Conservation (phyloP, 2,797 vertebrate genomes). For the Chelidonichthys spinosus region DNA sequence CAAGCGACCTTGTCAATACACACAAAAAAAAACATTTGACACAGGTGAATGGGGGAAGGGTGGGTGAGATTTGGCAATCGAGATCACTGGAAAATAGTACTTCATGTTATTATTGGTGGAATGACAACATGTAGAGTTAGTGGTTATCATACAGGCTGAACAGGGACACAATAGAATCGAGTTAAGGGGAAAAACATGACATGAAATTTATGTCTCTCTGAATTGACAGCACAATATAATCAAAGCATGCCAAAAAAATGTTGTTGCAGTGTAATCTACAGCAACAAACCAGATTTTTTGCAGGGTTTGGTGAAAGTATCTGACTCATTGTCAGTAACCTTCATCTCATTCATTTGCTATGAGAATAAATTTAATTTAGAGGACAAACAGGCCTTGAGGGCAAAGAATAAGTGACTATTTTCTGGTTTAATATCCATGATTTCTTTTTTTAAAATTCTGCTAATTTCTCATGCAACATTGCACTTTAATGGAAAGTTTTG, state of each 20-base stretch:
- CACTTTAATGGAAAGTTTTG: neutral
- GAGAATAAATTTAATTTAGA: neutral
- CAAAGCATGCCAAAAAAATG: neutral
- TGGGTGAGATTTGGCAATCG: slow-evolving; percentile 76
- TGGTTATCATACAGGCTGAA: slow-evolving; percentile 65
- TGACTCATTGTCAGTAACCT: neutral
- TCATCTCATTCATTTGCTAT: neutral
- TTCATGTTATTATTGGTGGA: slow-evolving; percentile 72
- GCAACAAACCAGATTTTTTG: slow-evolving; percentile 7
- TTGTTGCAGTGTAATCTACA: neutral
- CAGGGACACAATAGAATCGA: slow-evolving; percentile 66
- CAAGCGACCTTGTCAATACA: slow-evolving; percentile 51
- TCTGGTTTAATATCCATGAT: slow-evolving; percentile 5
- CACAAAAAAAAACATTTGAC: slow-evolving; percentile 68
- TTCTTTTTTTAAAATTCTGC: neutral
- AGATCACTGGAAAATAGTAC: slow-evolving; percentile 67
- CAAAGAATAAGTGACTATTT: neutral
- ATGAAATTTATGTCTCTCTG: slow-evolving; percentile 32
- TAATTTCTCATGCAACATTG: neutral
- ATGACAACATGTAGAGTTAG: slow-evolving; percentile 65
- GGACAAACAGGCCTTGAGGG: neutral
- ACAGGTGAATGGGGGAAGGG: slow-evolving; percentile 65
- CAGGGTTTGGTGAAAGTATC: neutral
- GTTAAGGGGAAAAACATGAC: slow-evolving; percentile 44
- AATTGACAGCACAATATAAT: slow-evolving; percentile 5